These are phyloP conservation scores for Phyllostomus discolor DNA, from an alignment of 2,113 vertebrate genomes.

Conservation along the genomic window DNA sequence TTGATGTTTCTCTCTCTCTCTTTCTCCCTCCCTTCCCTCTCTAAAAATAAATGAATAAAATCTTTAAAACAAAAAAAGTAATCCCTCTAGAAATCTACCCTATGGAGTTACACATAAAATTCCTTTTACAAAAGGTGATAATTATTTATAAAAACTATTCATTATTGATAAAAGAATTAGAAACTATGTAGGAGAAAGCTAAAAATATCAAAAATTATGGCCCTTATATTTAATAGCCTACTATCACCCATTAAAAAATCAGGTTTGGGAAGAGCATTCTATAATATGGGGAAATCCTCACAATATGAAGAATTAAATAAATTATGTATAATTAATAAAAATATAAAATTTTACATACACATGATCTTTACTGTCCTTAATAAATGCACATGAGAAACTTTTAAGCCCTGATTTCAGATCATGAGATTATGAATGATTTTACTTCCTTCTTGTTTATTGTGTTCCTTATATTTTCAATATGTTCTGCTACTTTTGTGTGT, in stretches of 20 bases:
- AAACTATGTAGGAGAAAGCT: neutral
- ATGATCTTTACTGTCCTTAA: neutral
- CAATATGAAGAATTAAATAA: neutral
- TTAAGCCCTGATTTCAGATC: neutral
- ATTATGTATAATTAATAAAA: neutral
- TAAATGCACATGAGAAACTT: neutral
- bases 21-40: too few species aligned
- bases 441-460: neutral
- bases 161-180: conserved; percentile 9
- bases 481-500: neutral
- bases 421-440: neutral
- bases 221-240: neutral
- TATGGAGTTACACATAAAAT: neutral
- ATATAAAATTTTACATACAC: neutral
- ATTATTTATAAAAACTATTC: neutral
- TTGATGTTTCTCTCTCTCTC: too few species aligned
- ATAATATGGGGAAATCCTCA: neutral
- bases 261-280: neutral
- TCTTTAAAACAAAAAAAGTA: neutral
- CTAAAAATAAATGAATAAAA: too few species aligned
- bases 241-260: neutral
- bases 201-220: neutral
- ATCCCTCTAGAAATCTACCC: neutral
- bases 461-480: neutral
- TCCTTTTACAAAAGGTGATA: neutral